Base-by-base conservation (phyloP, 2,888 invertebrate genomes). In the Scaptomyza flava region DNA sequence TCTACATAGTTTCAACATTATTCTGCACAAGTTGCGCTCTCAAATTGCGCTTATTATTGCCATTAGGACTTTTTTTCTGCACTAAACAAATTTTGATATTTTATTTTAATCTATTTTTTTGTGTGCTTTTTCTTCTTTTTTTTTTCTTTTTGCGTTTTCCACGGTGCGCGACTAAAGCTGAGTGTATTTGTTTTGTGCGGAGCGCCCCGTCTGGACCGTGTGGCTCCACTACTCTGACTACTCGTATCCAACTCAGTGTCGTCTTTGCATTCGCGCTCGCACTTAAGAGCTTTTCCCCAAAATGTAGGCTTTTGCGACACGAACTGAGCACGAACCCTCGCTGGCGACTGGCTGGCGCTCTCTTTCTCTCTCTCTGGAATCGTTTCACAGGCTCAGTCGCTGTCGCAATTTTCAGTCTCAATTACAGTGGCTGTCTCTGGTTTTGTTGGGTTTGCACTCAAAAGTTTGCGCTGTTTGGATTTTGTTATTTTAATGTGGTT, bases 141-240 rank as follows among this genome's bases (percentile, higher is more conserved):
- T 38, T 1, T 14, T 14, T 41, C 54, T 65, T 67, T 57, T 75
- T 76, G 71, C 76, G 65, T 73, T 84, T 81, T 68, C 54, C 78
- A 69, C 77, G 60, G 53, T 67, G 69, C 72, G 67, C 68, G 71
- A 30, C 52, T 76, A 57, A 53, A 27, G 52, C 34, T 76, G 61
- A 72, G 59, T 63, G 63, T 72, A 12, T 31, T 12, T 48, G 33
- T 20, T 34, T 8, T 33, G 69, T 61, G 79, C 82, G 82, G 82
- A 82, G 87, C 87, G 78, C 72, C 73, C 76, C 82, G 89, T 90
- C 90, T 88, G 88, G 71, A 84, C 90, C 80, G 81, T 81, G 81
- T 87, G 90, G 90, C 89, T 90, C 87, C 90, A 87, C 89, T 79
- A 78, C 89, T 89, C 90, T 87, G 90, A 90, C 89, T 90, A 84